Evolutionary conservation across 2,797 vertebrate species (phyloP).

Genomic region (Eospalax fontanierii): DNA sequence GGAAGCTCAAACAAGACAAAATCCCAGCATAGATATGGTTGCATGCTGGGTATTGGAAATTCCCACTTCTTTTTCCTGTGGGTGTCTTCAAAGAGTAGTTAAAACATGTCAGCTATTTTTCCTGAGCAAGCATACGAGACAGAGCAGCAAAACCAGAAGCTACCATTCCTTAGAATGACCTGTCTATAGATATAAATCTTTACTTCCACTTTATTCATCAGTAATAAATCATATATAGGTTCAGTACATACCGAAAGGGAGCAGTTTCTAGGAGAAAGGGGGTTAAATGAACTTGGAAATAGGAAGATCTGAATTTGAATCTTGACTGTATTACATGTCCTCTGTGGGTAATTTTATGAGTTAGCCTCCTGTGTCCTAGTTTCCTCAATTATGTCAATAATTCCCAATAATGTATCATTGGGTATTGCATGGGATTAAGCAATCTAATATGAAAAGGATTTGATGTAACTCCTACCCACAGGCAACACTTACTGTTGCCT

Average conservation of each 20-base stretch:
- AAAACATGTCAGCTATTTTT: background rate
- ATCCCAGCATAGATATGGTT: background rate
- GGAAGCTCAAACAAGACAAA: too few species aligned
- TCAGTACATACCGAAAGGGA: background rate
- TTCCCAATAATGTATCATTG: background rate
- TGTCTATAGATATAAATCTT: background rate
- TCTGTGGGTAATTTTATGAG: background rate
- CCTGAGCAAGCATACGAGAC: background rate
- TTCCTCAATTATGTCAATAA: slow-evolving; percentile 10
- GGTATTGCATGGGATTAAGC: background rate
- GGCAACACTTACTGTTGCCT: background rate
- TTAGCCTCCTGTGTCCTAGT: background rate
- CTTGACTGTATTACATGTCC: background rate
- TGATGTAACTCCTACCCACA: background rate
- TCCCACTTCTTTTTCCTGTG: background rate
- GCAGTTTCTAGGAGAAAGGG: background rate
- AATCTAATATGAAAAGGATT: background rate
- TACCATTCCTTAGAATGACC: background rate
- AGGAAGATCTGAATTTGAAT: slow-evolving; percentile 30
- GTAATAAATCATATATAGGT: background rate
- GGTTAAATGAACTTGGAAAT: background rate
- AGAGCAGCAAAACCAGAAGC: background rate
- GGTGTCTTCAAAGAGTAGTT: background rate
- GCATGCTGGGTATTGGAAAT: background rate
- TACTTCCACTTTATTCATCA: background rate